Evolutionary conservation across 2,113 vertebrate species (phyloP).

Genomic region (Hippoglossus stenolepis): DNA sequence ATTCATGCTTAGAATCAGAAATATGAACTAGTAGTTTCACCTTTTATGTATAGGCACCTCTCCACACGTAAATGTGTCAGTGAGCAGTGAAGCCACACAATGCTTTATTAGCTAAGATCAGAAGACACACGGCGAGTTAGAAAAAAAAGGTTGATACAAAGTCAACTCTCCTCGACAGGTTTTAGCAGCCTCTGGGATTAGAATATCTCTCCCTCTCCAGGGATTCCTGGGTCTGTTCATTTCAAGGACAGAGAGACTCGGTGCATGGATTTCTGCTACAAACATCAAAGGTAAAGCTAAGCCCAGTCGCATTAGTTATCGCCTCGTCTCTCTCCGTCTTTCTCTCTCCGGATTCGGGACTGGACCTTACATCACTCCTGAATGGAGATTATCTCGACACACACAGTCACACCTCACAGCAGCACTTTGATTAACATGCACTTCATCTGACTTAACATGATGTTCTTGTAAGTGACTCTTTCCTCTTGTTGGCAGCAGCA

Average conservation of each 20-base stretch:
- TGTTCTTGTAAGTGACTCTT: constrained; percentile 27
- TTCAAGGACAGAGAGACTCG: constrained; percentile 75
- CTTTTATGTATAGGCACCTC: constrained; percentile 25
- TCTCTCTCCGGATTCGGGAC: constrained; percentile 22
- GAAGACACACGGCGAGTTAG: constrained; percentile 1
- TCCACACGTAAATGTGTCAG: constrained; percentile 34
- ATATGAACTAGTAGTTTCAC: constrained; percentile 16
- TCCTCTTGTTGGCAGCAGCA: constrained; percentile 11
- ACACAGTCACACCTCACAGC: constrained; percentile 62
- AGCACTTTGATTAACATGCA: constrained; percentile 56
- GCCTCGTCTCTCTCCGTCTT: constrained; percentile 28
- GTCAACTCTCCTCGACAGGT: constrained; percentile 34
- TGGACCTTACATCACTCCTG: constrained; percentile 60
- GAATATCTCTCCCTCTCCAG: constrained; percentile 57
- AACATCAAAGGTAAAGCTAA: constrained; percentile 79
- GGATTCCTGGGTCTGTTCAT: constrained; percentile 61
- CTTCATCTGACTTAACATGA: constrained; percentile 70
- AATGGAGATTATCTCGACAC: constrained; percentile 67
- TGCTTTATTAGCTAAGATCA: constrained; percentile 52
- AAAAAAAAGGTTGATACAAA: constrained; percentile 20
- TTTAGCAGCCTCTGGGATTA: constrained; percentile 59
- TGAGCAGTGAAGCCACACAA: constrained; percentile 25
- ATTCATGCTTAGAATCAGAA: constrained; percentile 15
- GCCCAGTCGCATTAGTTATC: constrained; percentile 63
- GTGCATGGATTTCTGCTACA: constrained; percentile 68